These are phyloP conservation scores for Laothoe populi DNA, from an alignment of 2,888 invertebrate genomes.

Conservation along the genomic window DNA sequence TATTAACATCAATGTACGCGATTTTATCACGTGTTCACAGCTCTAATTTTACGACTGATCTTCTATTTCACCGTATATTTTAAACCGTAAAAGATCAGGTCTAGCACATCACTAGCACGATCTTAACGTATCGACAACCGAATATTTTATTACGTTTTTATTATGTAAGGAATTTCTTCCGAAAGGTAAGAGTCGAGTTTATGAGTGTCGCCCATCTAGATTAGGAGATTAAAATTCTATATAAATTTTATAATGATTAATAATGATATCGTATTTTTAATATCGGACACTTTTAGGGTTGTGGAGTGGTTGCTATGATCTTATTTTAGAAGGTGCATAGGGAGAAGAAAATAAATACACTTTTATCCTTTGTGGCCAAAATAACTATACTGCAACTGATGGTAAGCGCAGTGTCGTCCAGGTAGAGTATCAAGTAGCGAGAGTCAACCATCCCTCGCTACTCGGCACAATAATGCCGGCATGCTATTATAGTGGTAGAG, in stretches of 20 bases:
- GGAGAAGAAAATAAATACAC: no score
- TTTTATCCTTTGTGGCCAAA: no score
- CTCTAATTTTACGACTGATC: slow-evolving; percentile 22
- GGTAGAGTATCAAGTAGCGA: no score
- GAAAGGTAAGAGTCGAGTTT: slow-evolving; percentile 52
- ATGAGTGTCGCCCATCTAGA: slow-evolving; percentile 52
- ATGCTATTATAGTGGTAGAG: no score
- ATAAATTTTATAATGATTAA: slow-evolving; percentile 81
- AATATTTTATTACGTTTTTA: slow-evolving; percentile 66
- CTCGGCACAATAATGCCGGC: no score
- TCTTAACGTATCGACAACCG: slow-evolving; percentile 57
- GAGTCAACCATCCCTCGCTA: no score
- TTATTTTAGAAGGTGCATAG: neutral
- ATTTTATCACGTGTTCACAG: slow-evolving; percentile 21
- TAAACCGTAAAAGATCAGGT: slow-evolving; percentile 24
- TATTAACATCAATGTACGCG: slow-evolving; percentile 1
- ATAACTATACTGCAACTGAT: no score
- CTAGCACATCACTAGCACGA: slow-evolving; percentile 34
- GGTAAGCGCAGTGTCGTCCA: no score
- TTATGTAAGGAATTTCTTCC: slow-evolving; percentile 48
- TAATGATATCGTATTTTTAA: slow-evolving; percentile 69
- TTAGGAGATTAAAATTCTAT: slow-evolving; percentile 73
- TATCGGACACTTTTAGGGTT: slow-evolving; percentile 49
- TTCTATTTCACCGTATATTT: slow-evolving; percentile 20
- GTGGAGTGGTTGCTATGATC: slow-evolving; percentile 33